Base-by-base conservation (phyloP, 2,888 invertebrate species). In the Argyra leucocephala region DNA sequence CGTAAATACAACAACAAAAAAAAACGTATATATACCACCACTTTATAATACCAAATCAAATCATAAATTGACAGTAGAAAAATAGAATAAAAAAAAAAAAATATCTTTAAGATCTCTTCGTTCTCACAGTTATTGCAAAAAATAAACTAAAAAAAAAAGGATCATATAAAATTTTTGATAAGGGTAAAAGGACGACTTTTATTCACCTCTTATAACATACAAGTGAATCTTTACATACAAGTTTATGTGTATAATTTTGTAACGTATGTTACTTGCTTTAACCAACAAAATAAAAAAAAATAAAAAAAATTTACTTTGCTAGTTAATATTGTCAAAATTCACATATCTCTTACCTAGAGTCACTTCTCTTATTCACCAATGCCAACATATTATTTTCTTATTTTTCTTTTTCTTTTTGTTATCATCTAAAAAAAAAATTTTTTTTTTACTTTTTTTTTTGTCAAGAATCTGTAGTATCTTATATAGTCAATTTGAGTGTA, bases 401-500 rank as follows among this genome's bases (percentile, higher is more conserved):
- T n/a, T n/a, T n/a, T n/a, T n/a, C n/a, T n/a, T n/a, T n/a, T n/a
- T n/a, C n/a, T n/a, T n/a, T n/a, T n/a, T n/a, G 48, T 48, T 48
- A 18, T 18, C 18, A 48, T 48, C 48, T 48, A 48, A 48, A 48
- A 48, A 48, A 48, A n/a, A 2, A 48, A 9, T 15, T 31, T 31
- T 31, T 48, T 48, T 48, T 48, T n/a, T n/a, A 18, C 1, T 18
- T 48, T 48, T 48, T 15, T 48, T 48, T 48, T 48, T 48, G 18
- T 18, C 12, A 48, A 18, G n/a, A 48, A 18, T 48, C 48, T n/a
- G 48, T 2, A 18, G 48, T 48, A 48, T 48, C 48, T 48, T 48
- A 48, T 48, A 48, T 48, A 48, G 48, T 48, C 48, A 48, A 48
- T 48, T 48, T 48, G 48, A 48, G 48, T 48, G 48, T 48, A 48